Evolutionary conservation across 2,888 invertebrate species (phyloP), one percentile per base, ranked within the genome.

Genomic region (Ophion ellenae): DNA sequence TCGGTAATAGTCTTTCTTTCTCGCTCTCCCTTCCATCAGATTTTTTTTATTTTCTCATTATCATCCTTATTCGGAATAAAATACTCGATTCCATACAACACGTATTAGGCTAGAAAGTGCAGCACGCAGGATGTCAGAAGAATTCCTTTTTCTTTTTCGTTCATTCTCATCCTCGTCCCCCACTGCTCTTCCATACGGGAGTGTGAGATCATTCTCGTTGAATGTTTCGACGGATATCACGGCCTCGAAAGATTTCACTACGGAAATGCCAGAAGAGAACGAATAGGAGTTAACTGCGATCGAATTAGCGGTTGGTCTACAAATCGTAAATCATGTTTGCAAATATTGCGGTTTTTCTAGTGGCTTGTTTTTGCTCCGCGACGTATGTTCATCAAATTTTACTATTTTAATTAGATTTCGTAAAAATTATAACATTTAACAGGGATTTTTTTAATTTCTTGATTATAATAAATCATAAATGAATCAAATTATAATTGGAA

Each of bases 91-190:
- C 14, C 53, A 24, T 67, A 59, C 5, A n/a, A 5, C 83, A 73
- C 36, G 57, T 77, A 64, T 59, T 45, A 53, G 45, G 64, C 53
- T 74, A 71, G 77, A 81, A 84, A 84, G 84, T 70, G 20, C 66
- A 66, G 32, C 28, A 59, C 32, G 40, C 11, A 66, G 47, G 36
- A 66, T 59, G 57, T 11, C 66, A 47, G 47, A 69, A 71, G 71
- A 76, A 73, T 73, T 45, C 64, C 64, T 53, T 11, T 32, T 76
- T 47, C 45, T 59, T 45, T 61, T 47, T 63, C 20, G 28, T 47
- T 14, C 28, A n/a, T 40, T 10, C 73, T 59, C 36, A 17, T n/a
- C 20, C 61, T 24, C 53, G 53, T 53, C 5, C 17, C 24, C 61
- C 24, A 20, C 24, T 61, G 5, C 61, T 61, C 20, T 53, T 53